Evolutionary conservation across 35 echinoderm and acorn worm genomes (phyloP).

Genomic region (Ptychodera flava): DNA sequence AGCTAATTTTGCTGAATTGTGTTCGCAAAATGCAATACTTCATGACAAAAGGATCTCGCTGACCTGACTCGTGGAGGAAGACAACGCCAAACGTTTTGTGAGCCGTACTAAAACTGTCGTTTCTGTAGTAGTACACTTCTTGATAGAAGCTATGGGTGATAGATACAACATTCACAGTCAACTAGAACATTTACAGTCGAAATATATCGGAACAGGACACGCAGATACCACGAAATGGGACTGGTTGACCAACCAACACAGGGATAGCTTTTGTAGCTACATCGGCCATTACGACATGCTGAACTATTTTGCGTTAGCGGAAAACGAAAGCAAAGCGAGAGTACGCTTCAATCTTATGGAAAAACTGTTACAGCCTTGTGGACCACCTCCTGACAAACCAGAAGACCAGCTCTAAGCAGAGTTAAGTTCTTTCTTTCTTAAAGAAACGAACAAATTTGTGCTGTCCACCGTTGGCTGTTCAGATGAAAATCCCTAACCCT

Average conservation of each 20-base stretch:
- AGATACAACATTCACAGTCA: slow-evolving; percentile 99
- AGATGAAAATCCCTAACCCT: too few species aligned
- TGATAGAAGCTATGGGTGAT: slow-evolving; percentile 72
- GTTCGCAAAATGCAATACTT: too few species aligned
- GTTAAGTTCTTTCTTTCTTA: too few species aligned
- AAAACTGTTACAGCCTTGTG: slow-evolving; percentile 93
- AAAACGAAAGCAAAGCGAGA: slow-evolving; percentile 93
- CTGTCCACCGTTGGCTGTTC: too few species aligned
- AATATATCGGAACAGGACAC: slow-evolving; percentile 98
- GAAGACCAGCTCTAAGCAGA: slow-evolving; percentile 57
- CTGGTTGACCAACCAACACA: slow-evolving; percentile 95
- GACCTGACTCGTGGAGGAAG: too few species aligned
- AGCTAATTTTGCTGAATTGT: too few species aligned
- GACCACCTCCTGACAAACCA: slow-evolving; percentile 85
- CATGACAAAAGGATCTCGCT: too few species aligned
- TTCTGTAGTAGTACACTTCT: too few species aligned
- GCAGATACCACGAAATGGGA: slow-evolving; percentile 99
- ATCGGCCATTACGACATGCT: slow-evolving; percentile 94
- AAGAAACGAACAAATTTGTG: too few species aligned
- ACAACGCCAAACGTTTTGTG: too few species aligned
- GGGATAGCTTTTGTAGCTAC: slow-evolving; percentile 80
- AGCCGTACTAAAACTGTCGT: too few species aligned
- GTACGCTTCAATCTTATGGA: slow-evolving; percentile 87
- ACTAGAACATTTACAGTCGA: slow-evolving; percentile 98
- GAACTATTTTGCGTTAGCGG: slow-evolving; percentile 80